Evolutionary conservation across 2,113 vertebrate genomes (phyloP).

Genomic region (Pao palembangensis): DNA sequence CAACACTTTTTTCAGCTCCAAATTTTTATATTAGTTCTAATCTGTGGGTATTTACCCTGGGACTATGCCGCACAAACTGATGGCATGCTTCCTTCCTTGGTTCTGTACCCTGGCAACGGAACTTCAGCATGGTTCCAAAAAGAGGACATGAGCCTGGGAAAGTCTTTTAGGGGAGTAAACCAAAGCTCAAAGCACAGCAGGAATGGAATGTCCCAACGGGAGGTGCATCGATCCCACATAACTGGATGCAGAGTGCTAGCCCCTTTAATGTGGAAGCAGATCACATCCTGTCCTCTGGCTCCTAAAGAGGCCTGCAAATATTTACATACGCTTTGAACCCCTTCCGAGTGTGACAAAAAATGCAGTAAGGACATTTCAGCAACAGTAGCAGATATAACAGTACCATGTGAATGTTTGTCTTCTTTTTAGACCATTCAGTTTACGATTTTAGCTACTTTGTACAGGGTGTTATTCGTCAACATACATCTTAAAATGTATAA

Average conservation of each 20-base stretch:
- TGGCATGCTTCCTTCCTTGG: constrained; percentile 65
- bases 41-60: constrained; percentile 21
- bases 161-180: constrained; percentile 61
- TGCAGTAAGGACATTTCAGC: neutral
- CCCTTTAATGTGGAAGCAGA: constrained; percentile 31
- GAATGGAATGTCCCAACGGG: constrained; percentile 65
- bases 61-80: constrained; percentile 23
- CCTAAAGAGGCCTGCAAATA: constrained; percentile 2
- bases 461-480: too few species aligned
- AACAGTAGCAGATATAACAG: neutral
- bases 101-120: constrained; percentile 70
- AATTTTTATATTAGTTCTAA: constrained; percentile 7
- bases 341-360: constrained; percentile 17
- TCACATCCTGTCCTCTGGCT: constrained; percentile 45
- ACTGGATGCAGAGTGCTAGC: constrained; percentile 49
- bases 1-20: constrained; percentile 8
- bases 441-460: too few species aligned
- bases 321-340: constrained; percentile 26
- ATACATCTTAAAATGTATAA: too few species aligned
- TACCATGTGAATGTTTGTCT: neutral
- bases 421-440: too few species aligned
- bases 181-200: constrained; percentile 62
- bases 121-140: constrained; percentile 65
- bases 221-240: constrained; percentile 41
- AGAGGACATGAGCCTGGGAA: constrained; percentile 71